Base-by-base conservation (phyloP, 2,113 vertebrate genomes). In the Gobius niger region DNA sequence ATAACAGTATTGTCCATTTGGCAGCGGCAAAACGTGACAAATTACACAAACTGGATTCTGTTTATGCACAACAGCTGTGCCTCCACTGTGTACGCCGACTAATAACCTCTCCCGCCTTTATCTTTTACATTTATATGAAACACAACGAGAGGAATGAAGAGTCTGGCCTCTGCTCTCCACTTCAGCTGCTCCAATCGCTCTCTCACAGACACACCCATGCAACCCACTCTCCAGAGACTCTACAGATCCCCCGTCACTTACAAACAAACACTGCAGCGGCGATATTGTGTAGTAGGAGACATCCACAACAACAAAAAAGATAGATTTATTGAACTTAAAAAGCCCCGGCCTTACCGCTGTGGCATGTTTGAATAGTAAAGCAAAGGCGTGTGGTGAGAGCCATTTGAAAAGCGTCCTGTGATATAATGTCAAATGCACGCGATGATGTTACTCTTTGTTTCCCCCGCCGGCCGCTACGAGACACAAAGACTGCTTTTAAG, bases 301-400 rank as follows among this genome's bases (percentile, higher is more conserved):
- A 54, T 74, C 68, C 63, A 63, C 63, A 14, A 74, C 24, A 82
- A 74, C 83, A 56, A 70, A 85, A 77, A 73, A 68, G 60, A 68
- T 50, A 63, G 82, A 85, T 85, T 75, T 79, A 77, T 72, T 67
- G 52, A 70, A 71, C 69, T 63, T 54, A 67, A 70, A 70, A 63
- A 72, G 73, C 76, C 44, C 54, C 63, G n/a, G 76, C 62, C 71
- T 46, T 53, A 54, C 51, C 59, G 64, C 74, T 13, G 64, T 16
- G 9, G 63, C 49, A 51, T 69, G 73, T 46, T 68, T 87, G 24
- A 76, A 86, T 75, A 79, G 77, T 80, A 78, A 86, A 88, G 82
- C 85, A 68, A 76, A 73, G 72, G 77, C 77, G 74, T 83, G 85
- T 68, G 86, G 82, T 82, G 81, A 88, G 79, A 83, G 77, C 78